Conservation (phyloP, 2,888 invertebrate species). For the Pammene fasciana region DNA sequence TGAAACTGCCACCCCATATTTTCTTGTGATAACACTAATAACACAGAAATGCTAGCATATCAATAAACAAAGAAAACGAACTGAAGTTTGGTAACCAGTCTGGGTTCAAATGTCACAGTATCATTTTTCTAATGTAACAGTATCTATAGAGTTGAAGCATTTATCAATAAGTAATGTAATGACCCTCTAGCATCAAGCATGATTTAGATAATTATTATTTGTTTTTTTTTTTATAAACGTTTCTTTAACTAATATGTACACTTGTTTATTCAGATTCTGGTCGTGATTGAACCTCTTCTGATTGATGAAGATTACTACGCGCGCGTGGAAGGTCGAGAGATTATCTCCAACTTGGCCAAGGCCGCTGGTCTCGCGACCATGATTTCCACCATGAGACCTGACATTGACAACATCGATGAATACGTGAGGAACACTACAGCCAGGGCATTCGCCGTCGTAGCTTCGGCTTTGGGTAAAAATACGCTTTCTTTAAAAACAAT, state of each 20-base stretch:
- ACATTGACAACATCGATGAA: conserved; percentile 99
- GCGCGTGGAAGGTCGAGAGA: conserved; percentile 99
- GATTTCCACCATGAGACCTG: conserved; percentile 99
- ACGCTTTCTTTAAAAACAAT: conserved; percentile 17
- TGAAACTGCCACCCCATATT: too few relatives aligned
- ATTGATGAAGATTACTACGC: conserved; percentile 99
- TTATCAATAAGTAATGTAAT: too few relatives aligned
- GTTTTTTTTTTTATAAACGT: background rate
- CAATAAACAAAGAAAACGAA: too few relatives aligned
- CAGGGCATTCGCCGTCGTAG: conserved; percentile 99
- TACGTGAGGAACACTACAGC: conserved; percentile 99
- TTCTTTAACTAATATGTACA: background rate
- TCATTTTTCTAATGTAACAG: too few relatives aligned
- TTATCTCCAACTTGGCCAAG: conserved; percentile 99
- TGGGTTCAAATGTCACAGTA: too few relatives aligned
- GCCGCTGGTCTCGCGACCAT: conserved; percentile 99
- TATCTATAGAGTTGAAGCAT: too few relatives aligned
- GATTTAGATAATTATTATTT: too few relatives aligned
- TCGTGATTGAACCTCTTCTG: conserved; percentile 98
- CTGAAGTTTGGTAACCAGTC: too few relatives aligned
- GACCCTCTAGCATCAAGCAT: too few relatives aligned
- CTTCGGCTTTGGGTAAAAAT: conserved; percentile 94
- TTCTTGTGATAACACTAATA: too few relatives aligned
- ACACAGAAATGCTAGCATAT: too few relatives aligned
- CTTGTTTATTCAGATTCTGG: conserved; percentile 88